These are phyloP conservation scores for Anadara kagoshimensis DNA, from an alignment of 1,140 invertebrate species.

Conservation along the genomic window DNA sequence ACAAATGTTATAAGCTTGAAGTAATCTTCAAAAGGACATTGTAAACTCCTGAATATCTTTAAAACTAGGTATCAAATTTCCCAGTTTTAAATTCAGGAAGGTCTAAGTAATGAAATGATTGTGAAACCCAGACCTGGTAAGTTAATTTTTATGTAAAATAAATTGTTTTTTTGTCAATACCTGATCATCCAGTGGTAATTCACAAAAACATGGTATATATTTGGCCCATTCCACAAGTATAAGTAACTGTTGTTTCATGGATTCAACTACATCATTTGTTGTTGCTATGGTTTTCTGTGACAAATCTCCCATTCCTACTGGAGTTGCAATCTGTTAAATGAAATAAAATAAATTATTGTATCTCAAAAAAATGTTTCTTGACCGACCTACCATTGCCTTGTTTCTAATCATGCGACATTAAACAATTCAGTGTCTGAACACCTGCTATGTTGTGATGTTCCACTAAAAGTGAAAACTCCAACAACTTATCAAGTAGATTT, in stretches of 20 bases:
- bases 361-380: too few relatives aligned
- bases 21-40: too few relatives aligned
- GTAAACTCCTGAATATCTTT: too few relatives aligned
- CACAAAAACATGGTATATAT: slow-evolving; percentile 96
- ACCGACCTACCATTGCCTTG: too few relatives aligned
- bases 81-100: not conserved
- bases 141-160: not conserved
- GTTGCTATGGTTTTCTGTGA: slow-evolving; percentile 81
- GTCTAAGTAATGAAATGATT: too few relatives aligned
- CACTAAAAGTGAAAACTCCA: too few relatives aligned
- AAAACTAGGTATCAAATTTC: not conserved
- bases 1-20: too few relatives aligned
- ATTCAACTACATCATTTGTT: slow-evolving; percentile 96
- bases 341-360: not conserved
- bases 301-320: slow-evolving; percentile 49
- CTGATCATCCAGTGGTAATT: slow-evolving; percentile 95
- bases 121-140: too few relatives aligned
- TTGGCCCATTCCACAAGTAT: slow-evolving; percentile 99
- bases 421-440: not conserved
- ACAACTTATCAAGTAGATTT: too few relatives aligned
- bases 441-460: too few relatives aligned
- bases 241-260: slow-evolving; percentile 97
- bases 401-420: too few relatives aligned
- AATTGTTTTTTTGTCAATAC: slow-evolving; percentile 76
- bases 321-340: slow-evolving; percentile 50